Conservation (phyloP, 1,140 invertebrate species). For the Caligus rogercresseyi region DNA sequence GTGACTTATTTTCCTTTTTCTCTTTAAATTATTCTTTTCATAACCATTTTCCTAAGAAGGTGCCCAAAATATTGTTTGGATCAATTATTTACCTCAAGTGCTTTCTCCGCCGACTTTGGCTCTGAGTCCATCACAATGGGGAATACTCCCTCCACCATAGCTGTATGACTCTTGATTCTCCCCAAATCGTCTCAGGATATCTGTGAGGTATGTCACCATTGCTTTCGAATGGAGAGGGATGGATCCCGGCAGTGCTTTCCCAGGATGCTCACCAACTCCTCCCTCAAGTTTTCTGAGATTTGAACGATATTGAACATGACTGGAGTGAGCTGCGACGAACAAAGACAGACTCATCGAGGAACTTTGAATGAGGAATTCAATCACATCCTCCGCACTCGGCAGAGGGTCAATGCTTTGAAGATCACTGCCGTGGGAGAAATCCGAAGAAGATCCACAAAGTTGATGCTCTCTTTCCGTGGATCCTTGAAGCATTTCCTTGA, state of each 20-base stretch:
- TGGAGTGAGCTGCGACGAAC: constrained; percentile 39
- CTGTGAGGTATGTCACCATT: constrained; percentile 37
- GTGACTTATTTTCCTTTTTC: too few relatives aligned
- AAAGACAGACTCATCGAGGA: constrained; percentile 39
- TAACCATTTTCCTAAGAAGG: too few relatives aligned
- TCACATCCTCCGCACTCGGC: constrained; percentile 28
- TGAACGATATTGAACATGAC: constrained; percentile 32
- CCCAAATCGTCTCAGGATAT: constrained; percentile 34
- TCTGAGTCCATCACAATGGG: constrained; percentile 42
- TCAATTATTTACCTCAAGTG: constrained; percentile 35
- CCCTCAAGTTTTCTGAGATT: neutral
- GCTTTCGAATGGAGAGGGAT: constrained; percentile 37
- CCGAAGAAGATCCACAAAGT: constrained; percentile 17
- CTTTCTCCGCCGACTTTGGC: constrained; percentile 40
- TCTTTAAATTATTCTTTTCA: too few relatives aligned
- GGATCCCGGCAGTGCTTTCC: constrained; percentile 37
- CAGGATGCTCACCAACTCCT: constrained; percentile 26
- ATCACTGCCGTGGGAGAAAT: neutral
- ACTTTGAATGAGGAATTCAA: constrained; percentile 33
- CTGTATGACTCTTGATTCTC: constrained; percentile 30
- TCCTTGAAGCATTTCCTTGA: constrained; percentile 25
- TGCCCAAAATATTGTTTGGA: too few relatives aligned
- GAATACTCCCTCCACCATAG: constrained; percentile 35
- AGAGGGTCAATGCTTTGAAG: constrained; percentile 22
- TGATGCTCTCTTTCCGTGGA: neutral